Evolutionary conservation across 2,797 vertebrate genomes (phyloP).

Genomic region (Cheirogaleus major): DNA sequence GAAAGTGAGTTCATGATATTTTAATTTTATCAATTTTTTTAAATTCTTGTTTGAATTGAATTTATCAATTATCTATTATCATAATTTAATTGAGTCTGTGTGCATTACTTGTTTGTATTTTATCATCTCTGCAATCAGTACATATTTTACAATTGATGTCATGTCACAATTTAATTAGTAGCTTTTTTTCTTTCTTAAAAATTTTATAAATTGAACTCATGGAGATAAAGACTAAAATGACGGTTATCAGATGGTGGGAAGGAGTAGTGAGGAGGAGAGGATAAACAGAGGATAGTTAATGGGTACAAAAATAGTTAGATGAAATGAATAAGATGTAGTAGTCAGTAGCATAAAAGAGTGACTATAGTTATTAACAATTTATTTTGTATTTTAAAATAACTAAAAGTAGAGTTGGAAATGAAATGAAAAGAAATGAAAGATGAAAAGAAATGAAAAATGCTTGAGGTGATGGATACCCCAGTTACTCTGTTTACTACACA

Average conservation of each 20-base stretch:
- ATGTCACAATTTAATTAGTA: neutral
- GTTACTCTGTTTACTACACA: neutral
- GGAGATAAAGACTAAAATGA: neutral
- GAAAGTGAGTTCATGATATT: neutral
- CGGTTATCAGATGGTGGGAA: neutral
- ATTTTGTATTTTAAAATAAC: neutral
- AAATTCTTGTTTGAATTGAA: neutral
- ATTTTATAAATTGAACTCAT: neutral
- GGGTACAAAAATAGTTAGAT: neutral
- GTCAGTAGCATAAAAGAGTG: neutral
- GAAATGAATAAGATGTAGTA: neutral
- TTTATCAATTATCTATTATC: neutral
- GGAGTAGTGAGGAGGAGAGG: neutral
- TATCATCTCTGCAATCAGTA: neutral
- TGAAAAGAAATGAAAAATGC: neutral
- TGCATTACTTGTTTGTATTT: neutral
- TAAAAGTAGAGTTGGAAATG: neutral
- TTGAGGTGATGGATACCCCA: neutral
- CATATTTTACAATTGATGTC: neutral
- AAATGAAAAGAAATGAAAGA: no score
- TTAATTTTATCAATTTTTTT: neutral
- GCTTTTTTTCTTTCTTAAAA: neutral
- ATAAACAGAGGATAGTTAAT: neutral
- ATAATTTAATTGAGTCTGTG: neutral
- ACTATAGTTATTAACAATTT: neutral